Percentiles rank a stretch among this genome's conserved stretches.
Conservation (phyloP, 2,797 vertebrate genomes). For the Synanceia verrucosa region DNA sequence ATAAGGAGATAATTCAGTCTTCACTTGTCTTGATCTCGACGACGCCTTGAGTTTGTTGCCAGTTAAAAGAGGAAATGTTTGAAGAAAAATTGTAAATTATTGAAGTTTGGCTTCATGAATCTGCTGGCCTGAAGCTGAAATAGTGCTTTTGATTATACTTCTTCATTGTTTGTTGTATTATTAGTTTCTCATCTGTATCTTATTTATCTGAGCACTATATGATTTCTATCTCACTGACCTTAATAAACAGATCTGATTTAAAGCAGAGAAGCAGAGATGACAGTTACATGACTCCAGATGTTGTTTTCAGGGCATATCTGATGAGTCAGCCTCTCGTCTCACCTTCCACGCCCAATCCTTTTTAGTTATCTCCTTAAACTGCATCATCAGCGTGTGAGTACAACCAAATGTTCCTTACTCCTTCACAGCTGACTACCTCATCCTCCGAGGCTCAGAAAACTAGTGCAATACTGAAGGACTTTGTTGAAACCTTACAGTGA, state of each 20-base stretch:
- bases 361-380: constrained; percentile 2
- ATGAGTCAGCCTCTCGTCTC: constrained; percentile 5
- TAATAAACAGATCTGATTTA: constrained; percentile 5
- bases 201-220: neutral
- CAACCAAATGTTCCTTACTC: constrained; percentile 11
- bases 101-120: neutral
- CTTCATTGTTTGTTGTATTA: neutral
- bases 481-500: constrained; percentile 30
- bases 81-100: neutral
- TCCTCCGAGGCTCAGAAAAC: neutral
- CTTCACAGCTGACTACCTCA: constrained; percentile 24
- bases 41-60: constrained; percentile 13
- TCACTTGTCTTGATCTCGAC: neutral
- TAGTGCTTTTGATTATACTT: neutral
- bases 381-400: neutral
- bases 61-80: neutral
- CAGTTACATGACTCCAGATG: constrained; percentile 29
- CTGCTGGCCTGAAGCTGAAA: neutral
- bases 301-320: neutral
- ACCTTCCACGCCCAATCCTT: neutral
- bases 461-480: constrained; percentile 39
- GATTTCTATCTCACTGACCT: neutral
- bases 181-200: neutral
- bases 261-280: neutral
- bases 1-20: neutral